These are phyloP conservation scores for Sycobia sp. DNA, from an alignment of 1,140 invertebrate species.

Conservation along the genomic window DNA sequence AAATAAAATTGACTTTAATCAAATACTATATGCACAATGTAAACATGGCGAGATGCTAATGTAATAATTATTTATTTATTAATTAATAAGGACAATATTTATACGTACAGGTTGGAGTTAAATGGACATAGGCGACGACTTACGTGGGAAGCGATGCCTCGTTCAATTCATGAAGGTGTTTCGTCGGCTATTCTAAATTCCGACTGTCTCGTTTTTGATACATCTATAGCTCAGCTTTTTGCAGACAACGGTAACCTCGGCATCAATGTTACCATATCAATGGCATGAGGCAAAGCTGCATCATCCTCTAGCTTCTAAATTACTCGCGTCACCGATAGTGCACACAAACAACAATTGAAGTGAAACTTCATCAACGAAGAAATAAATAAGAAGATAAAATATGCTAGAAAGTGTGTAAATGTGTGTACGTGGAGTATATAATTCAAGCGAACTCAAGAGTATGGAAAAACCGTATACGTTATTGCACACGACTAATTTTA, in stretches of 20 bases:
- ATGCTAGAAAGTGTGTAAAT: not conserved
- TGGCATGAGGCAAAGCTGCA: conserved; percentile 67
- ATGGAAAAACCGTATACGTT: not conserved
- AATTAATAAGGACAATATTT: not conserved
- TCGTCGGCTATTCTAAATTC: conserved; percentile 97
- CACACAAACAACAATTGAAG: conserved; percentile 14
- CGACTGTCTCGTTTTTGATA: conserved; percentile 99
- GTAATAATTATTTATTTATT: too few species aligned
- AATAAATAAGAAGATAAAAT: conserved; percentile 8
- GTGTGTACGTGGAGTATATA: conserved; percentile 11
- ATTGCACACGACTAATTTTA: conserved; percentile 3
- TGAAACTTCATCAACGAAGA: conserved; percentile 3
- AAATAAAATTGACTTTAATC: too few species aligned
- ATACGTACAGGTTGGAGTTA: conserved; percentile 78
- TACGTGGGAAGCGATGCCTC: conserved; percentile 98
- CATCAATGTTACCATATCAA: conserved; percentile 98
- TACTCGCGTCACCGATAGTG: not conserved
- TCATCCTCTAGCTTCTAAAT: conserved; percentile 25
- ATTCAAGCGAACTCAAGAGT: not conserved
- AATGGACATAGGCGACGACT: conserved; percentile 92
- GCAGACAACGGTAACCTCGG: conserved; percentile 99
- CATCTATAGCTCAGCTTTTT: conserved; percentile 96
- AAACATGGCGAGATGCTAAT: too few species aligned
- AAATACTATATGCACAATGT: too few species aligned
- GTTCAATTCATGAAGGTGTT: conserved; percentile 98